phyloP scores from a whole-genome alignment of 2,113 vertebrate species.

The Cisticola juncidis region DNA sequence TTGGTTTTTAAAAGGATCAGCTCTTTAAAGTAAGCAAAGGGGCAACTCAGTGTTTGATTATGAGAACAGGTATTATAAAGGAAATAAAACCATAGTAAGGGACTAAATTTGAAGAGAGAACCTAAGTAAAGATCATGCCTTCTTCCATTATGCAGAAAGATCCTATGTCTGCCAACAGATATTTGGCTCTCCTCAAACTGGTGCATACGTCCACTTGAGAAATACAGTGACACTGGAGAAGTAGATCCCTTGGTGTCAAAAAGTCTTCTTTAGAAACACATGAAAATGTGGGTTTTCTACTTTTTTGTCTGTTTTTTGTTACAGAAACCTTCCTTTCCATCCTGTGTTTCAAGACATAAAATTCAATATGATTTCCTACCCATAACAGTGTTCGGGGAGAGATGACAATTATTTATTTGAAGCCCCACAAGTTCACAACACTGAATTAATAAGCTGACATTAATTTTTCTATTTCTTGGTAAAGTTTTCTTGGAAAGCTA shows the following conservation, averaged over 20 bases:
- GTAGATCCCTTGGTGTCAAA: neutral
- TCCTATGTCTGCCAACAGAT: neutral
- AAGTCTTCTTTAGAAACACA: neutral
- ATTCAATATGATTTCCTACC: neutral
- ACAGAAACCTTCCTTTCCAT: neutral
- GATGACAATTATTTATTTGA: neutral
- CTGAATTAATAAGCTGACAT: neutral
- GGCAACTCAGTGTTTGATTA: neutral
- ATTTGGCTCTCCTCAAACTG: neutral
- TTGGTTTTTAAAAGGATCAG: neutral
- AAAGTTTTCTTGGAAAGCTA: neutral
- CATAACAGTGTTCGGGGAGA: fast-evolving
- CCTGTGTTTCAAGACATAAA: neutral
- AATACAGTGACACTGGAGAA: neutral
- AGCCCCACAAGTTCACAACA: neutral
- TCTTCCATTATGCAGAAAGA: neutral
- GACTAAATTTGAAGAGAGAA: neutral
- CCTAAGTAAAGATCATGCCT: neutral
- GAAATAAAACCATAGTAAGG: neutral
- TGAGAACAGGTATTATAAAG: neutral
- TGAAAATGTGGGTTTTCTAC: neutral
- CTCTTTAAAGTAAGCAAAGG: neutral
- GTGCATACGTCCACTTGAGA: neutral
- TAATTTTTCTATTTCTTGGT: neutral
- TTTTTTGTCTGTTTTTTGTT: neutral